Conservation (phyloP, 1,140 invertebrate genomes). For the Littorina saxatilis region DNA sequence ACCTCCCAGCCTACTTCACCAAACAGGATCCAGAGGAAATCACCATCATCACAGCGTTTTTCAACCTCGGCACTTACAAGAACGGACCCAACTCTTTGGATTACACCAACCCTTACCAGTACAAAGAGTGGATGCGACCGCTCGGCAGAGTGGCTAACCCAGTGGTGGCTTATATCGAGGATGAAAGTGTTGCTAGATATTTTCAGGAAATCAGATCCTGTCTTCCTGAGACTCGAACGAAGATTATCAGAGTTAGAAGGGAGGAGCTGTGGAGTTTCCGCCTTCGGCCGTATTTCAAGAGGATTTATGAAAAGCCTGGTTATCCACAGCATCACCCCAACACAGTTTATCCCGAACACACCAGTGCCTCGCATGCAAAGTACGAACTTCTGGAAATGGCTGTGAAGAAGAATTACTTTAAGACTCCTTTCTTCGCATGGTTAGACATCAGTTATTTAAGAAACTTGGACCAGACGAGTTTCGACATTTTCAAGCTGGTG, state of each 20-base stretch:
- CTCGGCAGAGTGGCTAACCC: slow-evolving; percentile 51
- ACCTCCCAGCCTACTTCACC: slow-evolving; percentile 32
- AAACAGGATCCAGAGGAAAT: slow-evolving; percentile 45
- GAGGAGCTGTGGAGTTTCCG: slow-evolving; percentile 61
- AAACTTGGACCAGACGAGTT: slow-evolving; percentile 50
- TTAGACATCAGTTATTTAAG: slow-evolving; percentile 66
- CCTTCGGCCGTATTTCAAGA: slow-evolving; percentile 39
- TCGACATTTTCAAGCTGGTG: slow-evolving; percentile 54
- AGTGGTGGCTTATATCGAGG: slow-evolving; percentile 55
- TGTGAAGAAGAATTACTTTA: slow-evolving; percentile 49
- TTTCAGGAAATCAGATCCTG: slow-evolving; percentile 39
- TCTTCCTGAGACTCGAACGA: slow-evolving; percentile 49
- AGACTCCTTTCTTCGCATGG: slow-evolving; percentile 66
- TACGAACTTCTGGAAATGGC: slow-evolving; percentile 61
- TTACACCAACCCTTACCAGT: slow-evolving; percentile 44
- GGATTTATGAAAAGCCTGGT: slow-evolving; percentile 52
- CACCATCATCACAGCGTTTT: slow-evolving; percentile 54
- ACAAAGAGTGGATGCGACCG: slow-evolving; percentile 53
- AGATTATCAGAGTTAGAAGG: slow-evolving; percentile 47
- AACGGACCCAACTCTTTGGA: slow-evolving; percentile 43
- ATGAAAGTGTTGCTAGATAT: slow-evolving; percentile 40
- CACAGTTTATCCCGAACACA: slow-evolving; percentile 61
- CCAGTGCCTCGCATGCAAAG: slow-evolving; percentile 70
- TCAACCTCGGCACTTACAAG: slow-evolving; percentile 50
- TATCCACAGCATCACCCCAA: slow-evolving; percentile 69